phyloP scores from a whole-genome alignment of 2,113 vertebrate species.

The Todiramphus saurophagus region DNA sequence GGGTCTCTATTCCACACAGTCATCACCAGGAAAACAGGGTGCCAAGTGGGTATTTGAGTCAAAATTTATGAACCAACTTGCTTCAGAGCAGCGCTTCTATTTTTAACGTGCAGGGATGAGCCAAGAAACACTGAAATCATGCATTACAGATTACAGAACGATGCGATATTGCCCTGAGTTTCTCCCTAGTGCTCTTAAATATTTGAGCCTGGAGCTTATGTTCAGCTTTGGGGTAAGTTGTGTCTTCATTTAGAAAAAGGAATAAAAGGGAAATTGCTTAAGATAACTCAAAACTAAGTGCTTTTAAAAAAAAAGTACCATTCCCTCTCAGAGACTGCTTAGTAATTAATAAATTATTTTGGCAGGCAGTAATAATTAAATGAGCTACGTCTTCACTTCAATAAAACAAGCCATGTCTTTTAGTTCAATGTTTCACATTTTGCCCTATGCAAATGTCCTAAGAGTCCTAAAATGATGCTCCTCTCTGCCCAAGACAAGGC shows the following conservation, averaged over 20 bases:
- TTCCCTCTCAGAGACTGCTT: background rate
- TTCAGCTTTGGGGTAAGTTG: background rate
- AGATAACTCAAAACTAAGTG: background rate
- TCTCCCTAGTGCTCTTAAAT: background rate
- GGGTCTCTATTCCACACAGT: slow-evolving; percentile 26
- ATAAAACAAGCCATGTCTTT: background rate
- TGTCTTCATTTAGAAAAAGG: background rate
- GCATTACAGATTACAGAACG: background rate
- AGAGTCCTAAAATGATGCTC: background rate
- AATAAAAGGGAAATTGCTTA: background rate
- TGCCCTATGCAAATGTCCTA: background rate
- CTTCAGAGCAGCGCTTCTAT: slow-evolving; percentile 26
- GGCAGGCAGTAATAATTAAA: background rate
- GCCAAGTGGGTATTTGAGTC: slow-evolving; percentile 60
- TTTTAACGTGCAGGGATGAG: slow-evolving; percentile 18
- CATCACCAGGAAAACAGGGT: slow-evolving; percentile 43
- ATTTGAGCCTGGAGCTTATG: background rate
- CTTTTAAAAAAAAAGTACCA: background rate
- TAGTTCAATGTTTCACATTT: background rate
- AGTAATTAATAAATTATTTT: slow-evolving; percentile 29
- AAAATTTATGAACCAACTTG: slow-evolving; percentile 46
- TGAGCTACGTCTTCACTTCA: background rate
- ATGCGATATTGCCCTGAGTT: background rate
- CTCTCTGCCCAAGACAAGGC: background rate
- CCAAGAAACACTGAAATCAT: slow-evolving; percentile 21